Base-by-base conservation (phyloP, 2,888 invertebrate genomes). In the Trachelus stipa region DNA sequence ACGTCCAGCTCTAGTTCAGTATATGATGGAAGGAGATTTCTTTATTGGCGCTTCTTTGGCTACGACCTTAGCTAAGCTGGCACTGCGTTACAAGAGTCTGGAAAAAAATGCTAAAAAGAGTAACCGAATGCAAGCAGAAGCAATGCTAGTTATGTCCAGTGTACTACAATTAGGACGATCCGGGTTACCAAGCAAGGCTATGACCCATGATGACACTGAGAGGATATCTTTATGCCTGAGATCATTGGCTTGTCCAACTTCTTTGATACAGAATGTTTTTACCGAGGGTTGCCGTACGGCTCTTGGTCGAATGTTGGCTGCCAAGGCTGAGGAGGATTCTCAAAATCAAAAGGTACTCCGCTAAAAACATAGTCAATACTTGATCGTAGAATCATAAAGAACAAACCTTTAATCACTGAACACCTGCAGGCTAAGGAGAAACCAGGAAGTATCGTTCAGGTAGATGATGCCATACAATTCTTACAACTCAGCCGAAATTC, bases 161-260 rank as follows among this genome's bases (percentile, higher is more conserved):
- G 95, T 99, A 83, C 93, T 99, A 77, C 96, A 97, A 90, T 92
- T 97, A 80, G 98, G 98, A 81, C 87, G 89, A 84, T 86, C 89
- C 87, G 94, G 94, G 74, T 92, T 95, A 75, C 94, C 95, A 9
- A 90, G 92, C 0, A 95, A 96, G 91, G 94, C 96, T 0, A 97
- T 99, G 85, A 99, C 98, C n/a, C 97, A 98, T 85, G 99, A 99
- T 90, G 98, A 99, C 92, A 93, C 95, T 68, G 98, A 99, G 91
- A 95, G 98, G 89, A 95, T 98, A 79, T 95, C 97, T 75, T 93
- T 96, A 84, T 97, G 97, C 88, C 92, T 98, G 83, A 93, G 95
- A 81, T 96, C 96, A 0, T 92, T 96, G 23, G 94, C 95, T 69
- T 94, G 95, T 80, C 94, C 95, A 12, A 94, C 95, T 4, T 93